These are phyloP conservation scores for Fopius arisanus DNA, from an alignment of 1,140 invertebrate genomes.

Conservation along the genomic window DNA sequence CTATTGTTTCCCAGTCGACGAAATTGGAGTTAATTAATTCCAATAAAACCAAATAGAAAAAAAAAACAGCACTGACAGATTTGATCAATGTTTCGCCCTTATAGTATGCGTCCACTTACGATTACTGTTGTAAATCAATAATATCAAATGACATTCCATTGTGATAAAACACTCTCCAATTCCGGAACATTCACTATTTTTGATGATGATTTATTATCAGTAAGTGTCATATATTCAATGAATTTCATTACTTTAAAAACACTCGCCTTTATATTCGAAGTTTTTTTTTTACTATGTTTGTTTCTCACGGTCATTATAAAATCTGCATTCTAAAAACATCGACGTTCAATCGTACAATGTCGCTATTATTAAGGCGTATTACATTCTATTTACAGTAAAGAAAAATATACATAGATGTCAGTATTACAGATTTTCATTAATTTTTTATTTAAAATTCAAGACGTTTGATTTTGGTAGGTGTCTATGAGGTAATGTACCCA, in stretches of 20 bases:
- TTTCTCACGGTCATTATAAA: not conserved
- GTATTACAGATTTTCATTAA: slow-evolving; percentile 42
- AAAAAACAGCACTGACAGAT: not conserved
- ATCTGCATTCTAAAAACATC: not conserved
- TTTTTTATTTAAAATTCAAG: slow-evolving; percentile 41
- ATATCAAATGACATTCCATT: too few relatives aligned
- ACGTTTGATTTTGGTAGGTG: slow-evolving; percentile 48
- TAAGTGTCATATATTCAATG: not conserved
- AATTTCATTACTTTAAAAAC: not conserved
- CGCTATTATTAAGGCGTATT: slow-evolving; percentile 41
- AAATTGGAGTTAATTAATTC: not conserved
- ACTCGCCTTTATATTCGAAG: not conserved
- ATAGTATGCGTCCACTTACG: too few relatives aligned
- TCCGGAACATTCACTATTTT: not conserved
- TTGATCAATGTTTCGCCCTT: not conserved
- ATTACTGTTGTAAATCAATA: too few relatives aligned
- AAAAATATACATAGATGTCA: slow-evolving; percentile 50
- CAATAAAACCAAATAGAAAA: not conserved
- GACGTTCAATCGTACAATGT: not conserved
- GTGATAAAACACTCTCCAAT: not conserved
- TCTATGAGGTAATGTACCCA: slow-evolving; percentile 44
- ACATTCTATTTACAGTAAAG: slow-evolving; percentile 47
- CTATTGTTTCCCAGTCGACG: not conserved
- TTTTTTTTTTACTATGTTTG: not conserved
- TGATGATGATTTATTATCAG: not conserved